These are phyloP conservation scores for Trichonephila clavipes DNA, from an alignment of 1,140 invertebrate species.

Conservation along the genomic window DNA sequence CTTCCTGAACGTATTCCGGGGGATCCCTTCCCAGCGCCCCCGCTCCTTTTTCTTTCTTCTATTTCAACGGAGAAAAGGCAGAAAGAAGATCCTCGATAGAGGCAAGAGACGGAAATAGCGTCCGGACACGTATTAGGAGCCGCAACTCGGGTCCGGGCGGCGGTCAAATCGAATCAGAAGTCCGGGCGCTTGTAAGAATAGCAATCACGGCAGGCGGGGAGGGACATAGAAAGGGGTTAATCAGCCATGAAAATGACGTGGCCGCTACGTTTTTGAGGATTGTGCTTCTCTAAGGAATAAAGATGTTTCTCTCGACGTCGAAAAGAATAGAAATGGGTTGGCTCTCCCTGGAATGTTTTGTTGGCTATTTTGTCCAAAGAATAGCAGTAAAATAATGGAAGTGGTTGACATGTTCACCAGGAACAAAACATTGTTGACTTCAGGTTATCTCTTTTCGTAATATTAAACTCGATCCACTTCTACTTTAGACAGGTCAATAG, in stretches of 20 bases:
- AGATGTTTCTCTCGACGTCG: neutral
- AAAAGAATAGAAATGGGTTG: neutral
- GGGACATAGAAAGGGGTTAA: slow-evolving; percentile 30
- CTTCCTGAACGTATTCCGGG: neutral
- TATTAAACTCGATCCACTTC: too few species aligned
- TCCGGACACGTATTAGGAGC: slow-evolving; percentile 46
- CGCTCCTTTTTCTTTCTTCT: neutral
- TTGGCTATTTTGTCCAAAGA: too few species aligned
- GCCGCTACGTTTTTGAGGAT: neutral
- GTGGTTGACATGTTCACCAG: too few species aligned
- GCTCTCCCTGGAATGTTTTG: neutral
- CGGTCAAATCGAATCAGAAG: slow-evolving; percentile 51
- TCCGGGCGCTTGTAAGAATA: neutral
- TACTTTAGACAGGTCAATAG: too few species aligned
- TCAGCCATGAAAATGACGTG: slow-evolving; percentile 55
- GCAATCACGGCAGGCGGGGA: slow-evolving; percentile 12
- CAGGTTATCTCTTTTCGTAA: too few species aligned
- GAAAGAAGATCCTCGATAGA: neutral
- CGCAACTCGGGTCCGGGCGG: neutral
- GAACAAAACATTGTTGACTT: too few species aligned
- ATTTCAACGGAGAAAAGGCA: neutral
- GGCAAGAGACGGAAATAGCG: slow-evolving; percentile 27
- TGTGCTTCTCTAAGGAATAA: neutral
- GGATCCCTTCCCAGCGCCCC: neutral
- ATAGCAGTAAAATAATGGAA: too few species aligned